These are phyloP conservation scores for Fragum whitleyi DNA, from an alignment of 2,888 invertebrate species.

Conservation along the genomic window DNA sequence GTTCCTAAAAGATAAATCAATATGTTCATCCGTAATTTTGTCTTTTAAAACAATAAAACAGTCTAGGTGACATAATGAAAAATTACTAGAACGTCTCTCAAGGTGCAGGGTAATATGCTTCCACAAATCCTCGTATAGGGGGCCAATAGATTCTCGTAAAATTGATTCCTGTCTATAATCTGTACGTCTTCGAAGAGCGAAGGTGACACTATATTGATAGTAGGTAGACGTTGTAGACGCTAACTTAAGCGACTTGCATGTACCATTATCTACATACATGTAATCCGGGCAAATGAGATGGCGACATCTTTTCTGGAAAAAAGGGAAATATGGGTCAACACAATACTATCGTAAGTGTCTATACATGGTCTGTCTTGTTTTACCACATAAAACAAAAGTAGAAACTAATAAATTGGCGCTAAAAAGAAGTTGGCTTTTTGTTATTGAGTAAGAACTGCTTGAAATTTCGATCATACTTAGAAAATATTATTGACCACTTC, in stretches of 20 bases:
- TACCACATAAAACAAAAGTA: no score
- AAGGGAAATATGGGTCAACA: no score
- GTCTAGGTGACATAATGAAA: background rate
- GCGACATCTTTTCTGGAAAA: conserved; percentile 8
- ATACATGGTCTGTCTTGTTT: no score
- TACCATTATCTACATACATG: background rate
- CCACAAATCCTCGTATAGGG: background rate
- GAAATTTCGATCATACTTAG: no score
- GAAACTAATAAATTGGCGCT: no score
- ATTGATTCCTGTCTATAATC: background rate
- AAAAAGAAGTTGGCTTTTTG: no score
- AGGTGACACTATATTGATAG: background rate
- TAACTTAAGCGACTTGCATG: background rate
- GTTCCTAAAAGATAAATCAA: background rate
- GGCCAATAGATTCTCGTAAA: background rate
- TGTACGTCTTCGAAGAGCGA: background rate
- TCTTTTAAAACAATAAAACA: background rate
- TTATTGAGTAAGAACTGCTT: no score
- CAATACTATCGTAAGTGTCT: no score
- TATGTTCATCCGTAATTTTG: background rate
- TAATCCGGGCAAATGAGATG: background rate
- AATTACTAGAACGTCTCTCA: background rate
- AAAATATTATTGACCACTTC: no score
- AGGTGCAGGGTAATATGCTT: background rate
- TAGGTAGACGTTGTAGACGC: background rate